phyloP scores from a whole-genome alignment of 2,888 invertebrate genomes.

The Eristalis intricaria region DNA sequence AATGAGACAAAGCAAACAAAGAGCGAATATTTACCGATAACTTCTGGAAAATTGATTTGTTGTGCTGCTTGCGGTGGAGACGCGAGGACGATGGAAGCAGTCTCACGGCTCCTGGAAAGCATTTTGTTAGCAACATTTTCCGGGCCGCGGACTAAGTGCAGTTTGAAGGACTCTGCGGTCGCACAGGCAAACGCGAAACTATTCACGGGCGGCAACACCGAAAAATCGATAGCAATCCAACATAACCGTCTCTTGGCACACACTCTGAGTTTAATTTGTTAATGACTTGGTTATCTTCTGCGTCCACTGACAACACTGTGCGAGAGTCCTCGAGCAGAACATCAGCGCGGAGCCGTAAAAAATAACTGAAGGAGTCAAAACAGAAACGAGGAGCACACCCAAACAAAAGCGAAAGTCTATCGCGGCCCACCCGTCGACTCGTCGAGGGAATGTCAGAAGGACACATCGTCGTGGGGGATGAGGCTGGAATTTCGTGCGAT shows the following conservation, averaged over 20 bases:
- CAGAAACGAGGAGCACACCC: background rate
- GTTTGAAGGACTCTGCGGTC: background rate
- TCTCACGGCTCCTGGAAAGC: conserved; percentile 71
- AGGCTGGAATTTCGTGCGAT: background rate
- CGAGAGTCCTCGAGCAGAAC: background rate
- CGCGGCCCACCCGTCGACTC: background rate
- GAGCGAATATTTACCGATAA: conserved; percentile 50
- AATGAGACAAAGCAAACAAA: background rate
- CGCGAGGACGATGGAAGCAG: conserved; percentile 47
- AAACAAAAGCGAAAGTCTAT: conserved; percentile 31
- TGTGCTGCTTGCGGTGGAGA: conserved; percentile 27
- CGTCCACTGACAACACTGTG: background rate
- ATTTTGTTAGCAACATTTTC: conserved; percentile 76
- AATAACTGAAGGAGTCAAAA: background rate
- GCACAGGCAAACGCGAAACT: conserved; percentile 6
- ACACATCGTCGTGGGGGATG: background rate
- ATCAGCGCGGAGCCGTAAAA: background rate
- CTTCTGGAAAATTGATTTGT: conserved; percentile 63
- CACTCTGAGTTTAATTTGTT: background rate
- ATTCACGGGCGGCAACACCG: background rate
- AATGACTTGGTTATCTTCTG: background rate
- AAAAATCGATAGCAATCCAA: conserved; percentile 43
- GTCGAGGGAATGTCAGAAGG: background rate
- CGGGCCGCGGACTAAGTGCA: conserved; percentile 31
- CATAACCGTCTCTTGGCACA: background rate